These are phyloP conservation scores for Mnemiopsis leidyi DNA, from an alignment of 37 sponge, comb jelly and placozoan genomes.

Conservation along the genomic window DNA sequence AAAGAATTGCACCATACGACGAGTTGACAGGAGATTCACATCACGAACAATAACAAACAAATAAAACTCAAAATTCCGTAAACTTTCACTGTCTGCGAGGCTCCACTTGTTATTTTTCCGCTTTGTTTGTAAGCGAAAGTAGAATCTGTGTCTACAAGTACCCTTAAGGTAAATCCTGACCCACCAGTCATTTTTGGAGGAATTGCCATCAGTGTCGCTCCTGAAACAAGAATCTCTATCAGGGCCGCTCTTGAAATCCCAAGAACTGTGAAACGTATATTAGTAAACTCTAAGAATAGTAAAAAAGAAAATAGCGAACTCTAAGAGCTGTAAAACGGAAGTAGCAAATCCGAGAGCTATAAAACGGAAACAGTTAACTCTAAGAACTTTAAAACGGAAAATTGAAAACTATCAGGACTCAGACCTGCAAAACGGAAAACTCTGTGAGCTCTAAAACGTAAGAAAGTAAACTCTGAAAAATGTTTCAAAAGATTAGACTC, in stretches of 20 bases:
- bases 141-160: not conserved
- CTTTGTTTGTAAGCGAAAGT: not conserved
- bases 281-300: not conserved
- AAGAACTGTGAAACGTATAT: not conserved
- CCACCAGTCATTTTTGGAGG: constrained; percentile 8
- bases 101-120: not conserved
- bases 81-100: not conserved
- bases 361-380: no score
- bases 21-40: no score
- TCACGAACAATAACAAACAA: not conserved
- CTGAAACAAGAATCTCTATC: not conserved
- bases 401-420: no score
- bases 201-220: constrained; percentile 21
- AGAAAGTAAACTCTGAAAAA: not conserved
- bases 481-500: no score
- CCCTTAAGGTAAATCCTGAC: not conserved
- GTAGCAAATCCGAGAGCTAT: no score
- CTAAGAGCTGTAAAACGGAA: no score
- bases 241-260: not conserved
- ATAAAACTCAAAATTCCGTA: not conserved
- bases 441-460: not conserved
- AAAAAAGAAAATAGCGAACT: no score
- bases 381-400: no score
- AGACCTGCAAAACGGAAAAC: no score
- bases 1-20: no score